Conservation (phyloP, 1,140 invertebrate species). For the Eumaeus atala region DNA sequence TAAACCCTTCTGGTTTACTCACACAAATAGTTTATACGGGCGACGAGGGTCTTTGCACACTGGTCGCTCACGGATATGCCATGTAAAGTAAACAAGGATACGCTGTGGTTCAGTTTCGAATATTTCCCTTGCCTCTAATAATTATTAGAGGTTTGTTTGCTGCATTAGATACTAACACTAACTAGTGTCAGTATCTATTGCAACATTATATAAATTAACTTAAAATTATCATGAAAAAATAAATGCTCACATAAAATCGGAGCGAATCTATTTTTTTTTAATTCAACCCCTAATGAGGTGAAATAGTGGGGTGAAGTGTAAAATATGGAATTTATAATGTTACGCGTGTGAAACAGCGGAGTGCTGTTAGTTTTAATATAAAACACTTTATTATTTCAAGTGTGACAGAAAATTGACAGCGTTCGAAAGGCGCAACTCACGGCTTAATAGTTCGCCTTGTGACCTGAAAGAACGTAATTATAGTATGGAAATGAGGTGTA, state of each 20-base stretch:
- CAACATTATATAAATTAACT: too few species aligned
- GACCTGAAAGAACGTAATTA: neutral
- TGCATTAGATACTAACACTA: too few species aligned
- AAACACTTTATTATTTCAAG: slow-evolving; percentile 1
- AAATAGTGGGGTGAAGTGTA: too few species aligned
- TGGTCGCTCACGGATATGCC: slow-evolving; percentile 7
- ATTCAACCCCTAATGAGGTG: too few species aligned
- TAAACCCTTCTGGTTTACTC: neutral
- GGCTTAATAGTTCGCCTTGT: slow-evolving; percentile 8
- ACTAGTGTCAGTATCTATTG: too few species aligned
- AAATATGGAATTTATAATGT: too few species aligned
- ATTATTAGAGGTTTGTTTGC: too few species aligned
- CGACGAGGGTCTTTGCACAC: slow-evolving; percentile 9
- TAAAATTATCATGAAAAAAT: too few species aligned
- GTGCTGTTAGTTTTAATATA: too few species aligned
- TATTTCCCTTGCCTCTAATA: neutral
- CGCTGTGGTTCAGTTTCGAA: neutral
- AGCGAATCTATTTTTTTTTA: too few species aligned
- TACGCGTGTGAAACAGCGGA: too few species aligned
- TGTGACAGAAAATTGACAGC: neutral
- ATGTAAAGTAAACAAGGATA: neutral
- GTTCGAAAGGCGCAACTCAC: neutral
- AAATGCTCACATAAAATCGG: too few species aligned
- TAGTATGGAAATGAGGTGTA: neutral
- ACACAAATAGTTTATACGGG: slow-evolving; percentile 11